phyloP scores from a whole-genome alignment of 2,888 invertebrate genomes.

The Cacoxenus indagator region DNA sequence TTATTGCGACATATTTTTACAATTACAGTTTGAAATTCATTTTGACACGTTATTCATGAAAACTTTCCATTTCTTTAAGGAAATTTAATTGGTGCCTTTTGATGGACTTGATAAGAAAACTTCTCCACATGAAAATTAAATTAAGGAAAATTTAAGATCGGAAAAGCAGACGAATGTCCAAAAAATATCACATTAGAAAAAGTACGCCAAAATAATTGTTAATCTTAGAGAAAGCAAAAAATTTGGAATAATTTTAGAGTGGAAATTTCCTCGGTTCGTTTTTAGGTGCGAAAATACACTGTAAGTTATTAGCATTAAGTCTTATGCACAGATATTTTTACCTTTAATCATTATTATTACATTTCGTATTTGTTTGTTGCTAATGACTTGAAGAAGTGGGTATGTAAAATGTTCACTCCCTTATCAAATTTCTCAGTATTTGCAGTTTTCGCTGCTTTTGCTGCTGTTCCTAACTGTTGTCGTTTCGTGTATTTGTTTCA shows the following conservation, averaged over 20 bases:
- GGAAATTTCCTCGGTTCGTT: background rate
- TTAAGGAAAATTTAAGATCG: too few species aligned
- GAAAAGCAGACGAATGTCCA: too few species aligned
- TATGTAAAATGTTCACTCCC: background rate
- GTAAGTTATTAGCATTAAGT: background rate
- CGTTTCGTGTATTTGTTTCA: too few species aligned
- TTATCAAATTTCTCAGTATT: background rate
- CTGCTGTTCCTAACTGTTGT: too few species aligned
- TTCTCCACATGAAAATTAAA: too few species aligned
- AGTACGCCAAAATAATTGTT: background rate
- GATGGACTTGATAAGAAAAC: too few species aligned
- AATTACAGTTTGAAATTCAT: slow-evolving; percentile 44
- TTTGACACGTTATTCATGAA: too few species aligned
- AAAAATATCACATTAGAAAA: too few species aligned
- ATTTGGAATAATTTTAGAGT: slow-evolving; percentile 16
- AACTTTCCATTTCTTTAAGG: too few species aligned
- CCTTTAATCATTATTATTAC: background rate
- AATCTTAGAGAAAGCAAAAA: background rate
- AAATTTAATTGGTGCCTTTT: too few species aligned
- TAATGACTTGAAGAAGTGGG: background rate
- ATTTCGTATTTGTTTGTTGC: background rate
- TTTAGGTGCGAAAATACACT: background rate
- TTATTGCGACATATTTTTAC: slow-evolving; percentile 37
- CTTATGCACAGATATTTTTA: background rate
- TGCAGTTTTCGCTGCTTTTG: background rate